Base-by-base conservation (phyloP, 2,797 vertebrate genomes). In the Manis crassicaudata region DNA sequence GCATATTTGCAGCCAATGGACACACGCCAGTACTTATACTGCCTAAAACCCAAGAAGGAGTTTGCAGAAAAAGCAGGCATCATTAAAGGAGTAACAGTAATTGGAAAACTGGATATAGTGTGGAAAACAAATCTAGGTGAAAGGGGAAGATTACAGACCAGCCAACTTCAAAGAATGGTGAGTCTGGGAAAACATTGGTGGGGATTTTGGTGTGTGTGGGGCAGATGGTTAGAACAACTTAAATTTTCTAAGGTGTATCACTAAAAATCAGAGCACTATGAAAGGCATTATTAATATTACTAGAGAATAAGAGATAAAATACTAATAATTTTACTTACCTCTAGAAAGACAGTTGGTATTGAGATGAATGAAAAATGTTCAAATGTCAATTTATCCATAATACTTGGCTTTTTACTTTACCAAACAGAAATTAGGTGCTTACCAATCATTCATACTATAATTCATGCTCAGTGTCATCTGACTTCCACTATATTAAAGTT, bases 61-160 rank as follows among this genome's bases (percentile, higher is more conserved):
- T 99, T 99, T 91, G 99, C 99, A 1, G 99, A 99, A 98, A 99
- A 99, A 98, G 99, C 99, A 60, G 99, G 99, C 35, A 99, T 99
- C 97, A 99, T 99, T 97, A 99, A 99, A 96, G 99, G 99, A 2
- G 99, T 99, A 95, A 99, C 99, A 0, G 99, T 99, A 50, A 99
- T 99, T 21, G 99, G 99, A 65, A 99, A 99, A 97, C 97, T 99
- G 23, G 99, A 99, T 98, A 99, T 99, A 23, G 99, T 99, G 4
- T 99, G 99, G 99, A 99, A 99, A 98, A 99, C 99, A 84, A 99
- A 99, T 81, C 98, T 99, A 20, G 99, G 99, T 84, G 99, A 99
- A 98, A 98, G 99, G 91, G 99, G 99, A 96, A 98, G 99, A 92
- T 98, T 99, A 82, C 99, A 99, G 98, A 99, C 99, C 92, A 99